These are phyloP conservation scores for Steinernema carpocapsae DNA, from an alignment of 2,888 invertebrate genomes.

Conservation along the genomic window DNA sequence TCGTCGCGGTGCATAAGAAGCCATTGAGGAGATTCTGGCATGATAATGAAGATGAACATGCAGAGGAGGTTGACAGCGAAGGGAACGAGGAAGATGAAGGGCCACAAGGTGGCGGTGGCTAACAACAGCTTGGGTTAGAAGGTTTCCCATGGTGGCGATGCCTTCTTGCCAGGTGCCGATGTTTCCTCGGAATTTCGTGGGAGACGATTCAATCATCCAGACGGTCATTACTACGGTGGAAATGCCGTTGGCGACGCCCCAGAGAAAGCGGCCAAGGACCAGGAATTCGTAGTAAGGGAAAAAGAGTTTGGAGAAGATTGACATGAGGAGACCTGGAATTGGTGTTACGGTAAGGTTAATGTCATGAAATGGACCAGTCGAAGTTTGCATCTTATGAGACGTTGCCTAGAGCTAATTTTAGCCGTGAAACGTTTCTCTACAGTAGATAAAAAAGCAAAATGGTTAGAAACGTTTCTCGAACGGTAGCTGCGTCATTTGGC, in stretches of 20 bases:
- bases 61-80: slow-evolving; percentile 20
- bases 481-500: no score
- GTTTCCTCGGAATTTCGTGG: slow-evolving; percentile 51
- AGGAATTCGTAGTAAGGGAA: slow-evolving; percentile 53
- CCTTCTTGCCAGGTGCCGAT: slow-evolving; percentile 59
- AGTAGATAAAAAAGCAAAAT: no score
- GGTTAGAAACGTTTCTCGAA: no score
- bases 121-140: slow-evolving; percentile 50
- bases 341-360: neutral
- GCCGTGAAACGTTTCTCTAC: no score
- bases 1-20: slow-evolving; percentile 22
- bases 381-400: no score
- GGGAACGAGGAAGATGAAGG: slow-evolving; percentile 46
- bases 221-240: slow-evolving; percentile 56
- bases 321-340: slow-evolving; percentile 44
- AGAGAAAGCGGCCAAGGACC: slow-evolving; percentile 55
- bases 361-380: no score
- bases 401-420: no score
- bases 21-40: slow-evolving; percentile 18
- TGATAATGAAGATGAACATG: slow-evolving; percentile 12
- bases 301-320: slow-evolving; percentile 49
- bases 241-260: slow-evolving; percentile 56
- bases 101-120: slow-evolving; percentile 52
- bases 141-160: slow-evolving; percentile 55
- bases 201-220: slow-evolving; percentile 60